Percentiles rank a stretch among this genome's conserved stretches.
phyloP scores from a whole-genome alignment of 2,888 invertebrate species.

The Subacronicta megacephala region DNA sequence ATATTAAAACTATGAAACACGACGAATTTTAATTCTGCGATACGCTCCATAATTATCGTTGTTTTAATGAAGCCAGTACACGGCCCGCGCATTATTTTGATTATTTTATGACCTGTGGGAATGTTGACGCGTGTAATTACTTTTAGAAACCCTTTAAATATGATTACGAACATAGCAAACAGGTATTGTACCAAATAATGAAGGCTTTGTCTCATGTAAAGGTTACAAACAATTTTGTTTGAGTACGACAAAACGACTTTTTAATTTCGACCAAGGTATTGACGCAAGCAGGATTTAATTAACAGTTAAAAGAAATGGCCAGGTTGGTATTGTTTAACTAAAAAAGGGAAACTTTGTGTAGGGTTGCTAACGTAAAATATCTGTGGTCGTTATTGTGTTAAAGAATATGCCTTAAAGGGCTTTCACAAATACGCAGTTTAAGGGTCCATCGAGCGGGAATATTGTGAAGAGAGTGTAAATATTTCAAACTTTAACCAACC shows the following conservation, averaged over 20 bases:
- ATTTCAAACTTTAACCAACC: conserved; percentile 24
- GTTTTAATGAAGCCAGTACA: conserved; percentile 52
- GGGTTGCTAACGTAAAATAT: conserved; percentile 2
- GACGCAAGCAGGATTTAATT: conserved; percentile 26
- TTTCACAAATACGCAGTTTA: conserved; percentile 16
- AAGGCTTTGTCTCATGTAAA: conserved; percentile 17
- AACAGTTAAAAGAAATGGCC: conserved; percentile 24
- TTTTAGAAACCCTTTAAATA: conserved; percentile 47
- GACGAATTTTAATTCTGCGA: conserved; percentile 38
- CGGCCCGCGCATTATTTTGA: conserved; percentile 43
- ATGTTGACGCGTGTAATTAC: conserved; percentile 44
- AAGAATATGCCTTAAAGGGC: conserved; percentile 1
- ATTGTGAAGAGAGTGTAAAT: conserved; percentile 13
- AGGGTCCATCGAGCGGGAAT: background rate
- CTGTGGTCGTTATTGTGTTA: conserved; percentile 7
- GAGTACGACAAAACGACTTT: conserved; percentile 10
- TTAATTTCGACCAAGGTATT: conserved; percentile 8
- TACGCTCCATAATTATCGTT: conserved; percentile 52
- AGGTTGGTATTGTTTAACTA: conserved; percentile 16
- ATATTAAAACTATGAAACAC: conserved; percentile 37
- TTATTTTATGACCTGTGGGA: conserved; percentile 56
- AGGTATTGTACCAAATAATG: conserved; percentile 30
- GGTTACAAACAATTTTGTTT: conserved; percentile 27
- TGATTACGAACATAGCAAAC: conserved; percentile 10
- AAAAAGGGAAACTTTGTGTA: conserved; percentile 14